These are phyloP conservation scores for Brachionus manjavacas DNA, from an alignment of 1,140 invertebrate species.

Conservation along the genomic window DNA sequence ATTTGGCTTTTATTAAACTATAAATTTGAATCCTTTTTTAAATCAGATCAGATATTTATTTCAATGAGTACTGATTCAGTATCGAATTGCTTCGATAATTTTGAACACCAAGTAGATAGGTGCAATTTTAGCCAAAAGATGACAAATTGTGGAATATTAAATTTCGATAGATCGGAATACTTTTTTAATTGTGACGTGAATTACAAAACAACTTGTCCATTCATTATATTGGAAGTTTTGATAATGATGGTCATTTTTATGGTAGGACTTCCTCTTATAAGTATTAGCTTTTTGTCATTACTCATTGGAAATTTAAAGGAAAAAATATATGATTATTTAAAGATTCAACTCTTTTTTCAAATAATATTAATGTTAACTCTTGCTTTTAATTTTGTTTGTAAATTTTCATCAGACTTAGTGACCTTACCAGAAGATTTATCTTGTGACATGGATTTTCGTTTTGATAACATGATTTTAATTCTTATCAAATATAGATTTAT, in stretches of 20 bases:
- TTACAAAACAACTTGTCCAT: background rate
- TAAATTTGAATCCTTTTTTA: background rate
- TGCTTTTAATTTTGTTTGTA: background rate
- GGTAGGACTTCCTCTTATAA: background rate
- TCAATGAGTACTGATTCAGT: background rate
- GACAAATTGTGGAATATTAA: background rate
- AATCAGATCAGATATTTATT: background rate
- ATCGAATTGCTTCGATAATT: background rate
- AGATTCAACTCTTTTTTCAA: background rate
- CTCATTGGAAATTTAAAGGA: background rate
- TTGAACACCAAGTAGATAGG: background rate
- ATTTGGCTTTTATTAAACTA: background rate
- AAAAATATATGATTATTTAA: background rate
- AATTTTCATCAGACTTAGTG: background rate
- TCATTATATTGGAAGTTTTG: background rate
- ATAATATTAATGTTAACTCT: background rate
- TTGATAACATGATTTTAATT: background rate
- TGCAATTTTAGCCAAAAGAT: background rate
- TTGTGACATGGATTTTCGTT: background rate
- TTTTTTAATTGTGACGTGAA: background rate
- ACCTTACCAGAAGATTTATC: background rate
- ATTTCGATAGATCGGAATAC: background rate
- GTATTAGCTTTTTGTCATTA: background rate
- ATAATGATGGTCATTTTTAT: background rate
- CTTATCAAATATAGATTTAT: background rate